Conservation (phyloP, 2,888 invertebrate genomes). For the Deilephila elpenor region DNA sequence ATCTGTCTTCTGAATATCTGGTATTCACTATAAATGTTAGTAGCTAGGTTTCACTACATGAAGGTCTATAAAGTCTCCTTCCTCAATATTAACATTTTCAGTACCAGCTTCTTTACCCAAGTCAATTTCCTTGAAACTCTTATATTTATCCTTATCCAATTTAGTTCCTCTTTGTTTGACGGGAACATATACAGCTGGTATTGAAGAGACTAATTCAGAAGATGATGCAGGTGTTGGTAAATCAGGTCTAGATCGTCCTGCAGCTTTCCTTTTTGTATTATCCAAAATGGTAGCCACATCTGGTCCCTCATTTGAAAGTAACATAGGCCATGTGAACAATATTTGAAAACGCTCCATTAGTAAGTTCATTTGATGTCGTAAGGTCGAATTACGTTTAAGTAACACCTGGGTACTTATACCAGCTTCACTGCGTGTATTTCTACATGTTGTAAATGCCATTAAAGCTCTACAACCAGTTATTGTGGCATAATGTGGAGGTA, state of each 20-base stretch:
- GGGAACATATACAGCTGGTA: constrained; percentile 39
- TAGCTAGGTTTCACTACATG: not conserved
- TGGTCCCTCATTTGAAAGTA: constrained; percentile 61
- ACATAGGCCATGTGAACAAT: constrained; percentile 69
- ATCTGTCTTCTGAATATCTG: not conserved
- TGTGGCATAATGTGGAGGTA: constrained; percentile 69
- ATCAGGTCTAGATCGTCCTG: constrained; percentile 29
- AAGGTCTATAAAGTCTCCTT: constrained; percentile 25
- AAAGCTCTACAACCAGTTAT: constrained; percentile 67
- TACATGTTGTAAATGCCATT: constrained; percentile 41
- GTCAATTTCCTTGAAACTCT: constrained; percentile 39
- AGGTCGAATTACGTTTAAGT: constrained; percentile 49
- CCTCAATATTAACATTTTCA: constrained; percentile 24
- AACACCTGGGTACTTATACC: constrained; percentile 48
- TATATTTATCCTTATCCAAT: constrained; percentile 33
- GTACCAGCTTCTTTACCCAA: constrained; percentile 32
- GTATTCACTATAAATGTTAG: not conserved
- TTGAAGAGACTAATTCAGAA: constrained; percentile 30
- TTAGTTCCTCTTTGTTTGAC: constrained; percentile 36
- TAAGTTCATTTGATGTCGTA: constrained; percentile 52
- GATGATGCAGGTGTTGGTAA: constrained; percentile 32
- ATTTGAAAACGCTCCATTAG: constrained; percentile 62
- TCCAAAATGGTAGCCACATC: constrained; percentile 29
- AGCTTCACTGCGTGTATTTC: not conserved
- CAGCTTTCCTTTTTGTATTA: constrained; percentile 14